Evolutionary conservation across 2,113 vertebrate species (phyloP), one percentile per base, ranked within the genome.

Genomic region (Centropristis striata): DNA sequence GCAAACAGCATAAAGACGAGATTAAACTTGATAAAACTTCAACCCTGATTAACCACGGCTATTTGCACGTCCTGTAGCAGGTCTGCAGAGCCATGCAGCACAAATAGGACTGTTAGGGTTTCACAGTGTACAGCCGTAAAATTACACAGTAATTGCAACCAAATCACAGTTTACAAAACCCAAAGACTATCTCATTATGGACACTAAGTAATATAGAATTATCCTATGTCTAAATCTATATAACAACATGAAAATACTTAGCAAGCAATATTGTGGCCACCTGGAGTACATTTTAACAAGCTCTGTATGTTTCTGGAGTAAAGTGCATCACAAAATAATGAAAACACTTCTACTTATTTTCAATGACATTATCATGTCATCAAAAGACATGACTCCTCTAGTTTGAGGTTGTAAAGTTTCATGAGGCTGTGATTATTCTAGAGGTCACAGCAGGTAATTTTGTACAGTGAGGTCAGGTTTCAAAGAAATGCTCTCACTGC

Each of bases 1-100:
- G 51, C 64, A 88, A 58, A 77, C 78, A 65, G 66, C 74, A 85
- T 46, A 42, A 82, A 85, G 81, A 92, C 61, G 25, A 20, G 64
- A 93, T 93, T 92, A 80, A 85, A 92, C 39, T 32, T 83, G 87
- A 93, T 90, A 74, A 89, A 90, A 90, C 85, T 81, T 93, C 88
- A 81, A 63, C 74, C 75, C 67, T 72, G 67, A 92, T 93, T 86
- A 93, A 73, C 46, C 77, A 73, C 71, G 84, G 69, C 27, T 46
- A 59, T 84, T 83, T 90, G 75, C 77, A 80, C 15, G 4, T 74
- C 32, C 14, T 59, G 64, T 46, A 58, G 76, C 69, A 50, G 75
- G 50, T 39, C 71, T 42, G 44, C 36, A 81, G 60, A 82, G 72
- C 65, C 59, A 67, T 51, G 69, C 44, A 37, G 66, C 70, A 79